Evolutionary conservation across 2,888 invertebrate species (phyloP), one percentile per base, ranked within the genome.

Genomic region (Macrosoma leucophasiata): DNA sequence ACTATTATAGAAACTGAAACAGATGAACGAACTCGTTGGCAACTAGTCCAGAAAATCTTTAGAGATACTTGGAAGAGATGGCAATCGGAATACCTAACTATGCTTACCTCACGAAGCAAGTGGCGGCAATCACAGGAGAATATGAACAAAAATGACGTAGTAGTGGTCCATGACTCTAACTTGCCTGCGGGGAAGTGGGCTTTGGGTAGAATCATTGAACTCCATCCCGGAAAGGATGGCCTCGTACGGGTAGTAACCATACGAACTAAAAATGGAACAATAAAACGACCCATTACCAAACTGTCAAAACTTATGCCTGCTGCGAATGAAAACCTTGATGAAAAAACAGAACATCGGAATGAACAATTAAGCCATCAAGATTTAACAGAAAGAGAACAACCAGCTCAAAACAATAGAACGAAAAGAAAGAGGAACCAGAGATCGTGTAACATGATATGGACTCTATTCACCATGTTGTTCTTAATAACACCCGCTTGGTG

Each of bases 31-130:
- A 18, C 13, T 12, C 31, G 31, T 24, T 31, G 31, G 31, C 31
- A 31, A 8, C 19, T 31, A 2, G 18, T 31, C 4, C 31, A 31
- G 8, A 17, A n/a, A 9, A 18, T 31, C 12, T 9, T 9, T 1
- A 22, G 24, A 7, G 9, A 17, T 7, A 23, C 24, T 13, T 18
- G 30, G 31, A 11, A 24, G 12, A 23, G 31, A 3, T 44, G 39
- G 43, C 31, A 36, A 10, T 6, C 25, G 7, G 39, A 41, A 21
- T 40, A 38, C 21, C 13, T 43, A 4, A 12, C 36, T 18, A 28
- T 36, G 6, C 13, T 43, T 22, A 43, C 36, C 6, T 24, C 34
- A 28, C 36, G 44, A 4, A 33, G 35, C 3, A 44, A 44, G 17
- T 39, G 39, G 42, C 39, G 33, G 4, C 33, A 39, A 13, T 11